A percentile compares a stretch with the other conserved stretches of the same genome.
Evolutionary conservation across 1,140 invertebrate genomes (phyloP).

Genomic region (Akabosia matsudoensis): DNA sequence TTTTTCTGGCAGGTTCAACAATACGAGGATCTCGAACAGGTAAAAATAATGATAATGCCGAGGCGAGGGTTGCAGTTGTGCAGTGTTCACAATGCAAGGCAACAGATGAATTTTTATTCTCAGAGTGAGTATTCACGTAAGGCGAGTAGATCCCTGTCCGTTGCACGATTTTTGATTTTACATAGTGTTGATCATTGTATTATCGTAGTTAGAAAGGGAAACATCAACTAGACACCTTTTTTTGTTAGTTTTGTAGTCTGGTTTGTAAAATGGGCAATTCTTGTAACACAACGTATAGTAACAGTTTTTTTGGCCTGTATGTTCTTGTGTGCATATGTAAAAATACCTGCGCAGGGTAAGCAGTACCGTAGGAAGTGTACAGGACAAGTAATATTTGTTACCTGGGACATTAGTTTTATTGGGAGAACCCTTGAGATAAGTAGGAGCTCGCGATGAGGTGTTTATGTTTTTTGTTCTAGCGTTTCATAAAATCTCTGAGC

Average conservation of each 20-base stretch:
- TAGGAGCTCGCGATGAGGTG: background rate
- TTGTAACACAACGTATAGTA: background rate
- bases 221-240: background rate
- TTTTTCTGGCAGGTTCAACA: constrained; percentile 9
- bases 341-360: background rate
- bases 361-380: background rate
- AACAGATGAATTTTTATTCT: background rate
- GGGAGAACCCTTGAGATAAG: constrained; percentile 1
- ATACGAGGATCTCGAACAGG: background rate
- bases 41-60: background rate
- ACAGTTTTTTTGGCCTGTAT: constrained; percentile 9
- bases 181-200: constrained; percentile 11
- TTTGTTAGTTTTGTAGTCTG: too few relatives aligned
- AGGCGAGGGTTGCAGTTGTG: background rate
- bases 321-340: constrained; percentile 17
- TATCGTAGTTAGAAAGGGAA: constrained; percentile 21
- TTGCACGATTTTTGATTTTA: constrained; percentile 12
- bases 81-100: background rate
- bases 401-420: constrained; percentile 19
- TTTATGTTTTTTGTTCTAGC: too few relatives aligned
- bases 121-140: background rate
- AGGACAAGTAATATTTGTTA: constrained; percentile 13
- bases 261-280: background rate
- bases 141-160: background rate
- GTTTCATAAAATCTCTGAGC: too few relatives aligned